Evolutionary conservation across 2,113 vertebrate genomes (phyloP), one percentile per base, ranked within the genome.

Genomic region (Chaetura pelagica): DNA sequence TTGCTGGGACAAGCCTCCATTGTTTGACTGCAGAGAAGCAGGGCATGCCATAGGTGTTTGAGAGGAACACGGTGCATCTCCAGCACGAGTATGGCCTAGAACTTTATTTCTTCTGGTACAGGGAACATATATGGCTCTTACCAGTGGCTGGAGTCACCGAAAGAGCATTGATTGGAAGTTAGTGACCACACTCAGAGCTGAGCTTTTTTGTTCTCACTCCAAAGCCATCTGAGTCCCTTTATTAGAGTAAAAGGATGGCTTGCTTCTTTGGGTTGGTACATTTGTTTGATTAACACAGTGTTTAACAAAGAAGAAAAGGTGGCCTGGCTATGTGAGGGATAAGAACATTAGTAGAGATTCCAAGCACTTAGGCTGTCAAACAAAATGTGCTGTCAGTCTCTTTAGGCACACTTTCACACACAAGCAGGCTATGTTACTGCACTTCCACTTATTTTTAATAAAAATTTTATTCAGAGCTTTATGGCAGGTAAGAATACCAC

Each of bases 1-100:
- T 87, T 89, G 88, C 89, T 88, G 73, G 91, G 67, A 84, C 77
- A 92, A 88, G 82, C 67, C 66, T 92, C 68, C 63, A 12, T n/a
- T 66, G 38, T 54, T 34, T 69, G 19, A 29, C n/a, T 94, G 42
- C 46, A 66, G 46, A 30, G 46, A 73, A 92, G 75, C 26, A 62
- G 38, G 66, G 62, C 23, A 66, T 7, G 38, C 55, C 34, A 4
- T 22, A 74, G 64, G 69, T 79, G 46, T 96, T 85, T 93, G 61
- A 79, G 91, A 94, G 81, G n/a, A 97, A 77, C 55, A 90, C 80
- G 13, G 32, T 80, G 20, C 23, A 34, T 78, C 54, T 95, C 88
- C 84, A 81, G 77, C 27, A 85, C 72, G 35, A 3, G 7, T 82
- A 12, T 85, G 67, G 61, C 77, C 85, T 57, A 23, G 7, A 35